A percentile compares a stretch with the other conserved stretches of the same genome.
Evolutionary conservation across 2,113 vertebrate genomes (phyloP).

Genomic region (Vombatus ursinus): DNA sequence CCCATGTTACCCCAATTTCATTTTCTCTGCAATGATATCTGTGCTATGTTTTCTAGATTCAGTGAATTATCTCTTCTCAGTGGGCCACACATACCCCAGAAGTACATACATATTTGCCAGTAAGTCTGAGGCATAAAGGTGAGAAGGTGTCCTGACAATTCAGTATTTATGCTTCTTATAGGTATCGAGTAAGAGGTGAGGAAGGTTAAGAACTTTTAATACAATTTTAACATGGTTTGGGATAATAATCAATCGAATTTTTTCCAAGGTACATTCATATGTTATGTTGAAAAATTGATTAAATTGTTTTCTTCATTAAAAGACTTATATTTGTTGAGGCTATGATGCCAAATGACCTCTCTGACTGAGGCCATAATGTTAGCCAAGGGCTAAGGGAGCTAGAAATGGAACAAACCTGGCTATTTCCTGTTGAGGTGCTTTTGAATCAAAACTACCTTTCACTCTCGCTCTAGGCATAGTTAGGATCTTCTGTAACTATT

Average conservation of each 20-base stretch:
- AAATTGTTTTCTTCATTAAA: background rate
- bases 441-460: background rate
- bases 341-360: background rate
- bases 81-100: background rate
- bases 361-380: background rate
- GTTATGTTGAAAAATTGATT: background rate
- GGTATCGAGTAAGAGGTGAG: background rate
- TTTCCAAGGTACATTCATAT: background rate
- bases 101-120: background rate
- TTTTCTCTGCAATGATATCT: background rate
- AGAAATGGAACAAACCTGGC: background rate
- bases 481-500: slow-evolving; percentile 11
- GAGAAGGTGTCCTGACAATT: background rate
- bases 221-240: background rate
- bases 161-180: background rate
- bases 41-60: background rate
- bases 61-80: background rate
- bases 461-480: background rate
- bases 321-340: background rate
- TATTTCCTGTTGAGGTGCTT: slow-evolving; percentile 8
- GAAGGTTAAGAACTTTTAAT: background rate
- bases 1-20: background rate
- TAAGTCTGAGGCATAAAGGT: background rate
- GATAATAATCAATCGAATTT: background rate
- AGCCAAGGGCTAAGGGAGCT: background rate